Conservation (phyloP, 2,113 vertebrate genomes). For the Lasiurus cinereus region DNA sequence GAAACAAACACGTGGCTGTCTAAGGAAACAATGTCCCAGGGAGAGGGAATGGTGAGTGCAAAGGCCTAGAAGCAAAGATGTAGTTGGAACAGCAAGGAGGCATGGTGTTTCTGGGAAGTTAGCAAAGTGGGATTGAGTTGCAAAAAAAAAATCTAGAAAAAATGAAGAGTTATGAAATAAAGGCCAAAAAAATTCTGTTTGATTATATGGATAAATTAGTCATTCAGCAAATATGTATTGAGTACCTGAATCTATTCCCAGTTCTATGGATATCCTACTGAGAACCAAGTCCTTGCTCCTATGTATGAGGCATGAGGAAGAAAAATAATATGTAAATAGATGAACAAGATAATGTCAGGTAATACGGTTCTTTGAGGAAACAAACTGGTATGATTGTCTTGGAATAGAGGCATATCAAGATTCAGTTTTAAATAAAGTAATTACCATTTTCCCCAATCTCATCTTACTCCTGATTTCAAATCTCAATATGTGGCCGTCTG, state of each 20-base stretch:
- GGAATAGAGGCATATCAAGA: background rate
- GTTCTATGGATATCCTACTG: background rate
- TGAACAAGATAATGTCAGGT: background rate
- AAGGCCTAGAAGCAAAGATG: background rate
- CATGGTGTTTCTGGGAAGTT: background rate
- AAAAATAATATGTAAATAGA: background rate
- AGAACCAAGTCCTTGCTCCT: background rate
- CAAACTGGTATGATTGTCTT: background rate
- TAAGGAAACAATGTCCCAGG: background rate
- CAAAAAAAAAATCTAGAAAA: background rate
- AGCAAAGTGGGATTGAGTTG: background rate
- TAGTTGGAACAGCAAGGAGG: background rate
- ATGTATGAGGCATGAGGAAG: background rate
- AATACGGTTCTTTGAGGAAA: background rate
- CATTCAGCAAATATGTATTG: background rate
- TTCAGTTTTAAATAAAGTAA: background rate
- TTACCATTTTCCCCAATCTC: background rate
- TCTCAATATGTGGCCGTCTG: background rate
- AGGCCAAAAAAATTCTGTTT: background rate
- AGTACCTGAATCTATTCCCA: background rate
- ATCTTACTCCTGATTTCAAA: conserved; percentile 1
- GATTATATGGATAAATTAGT: background rate
- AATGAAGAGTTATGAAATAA: background rate
- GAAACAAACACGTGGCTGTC: background rate
- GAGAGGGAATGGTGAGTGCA: background rate